Evolutionary conservation across 2,797 vertebrate genomes (phyloP), one percentile per base, ranked within the genome.

Genomic region (Pseudotriccus pelzelni): DNA sequence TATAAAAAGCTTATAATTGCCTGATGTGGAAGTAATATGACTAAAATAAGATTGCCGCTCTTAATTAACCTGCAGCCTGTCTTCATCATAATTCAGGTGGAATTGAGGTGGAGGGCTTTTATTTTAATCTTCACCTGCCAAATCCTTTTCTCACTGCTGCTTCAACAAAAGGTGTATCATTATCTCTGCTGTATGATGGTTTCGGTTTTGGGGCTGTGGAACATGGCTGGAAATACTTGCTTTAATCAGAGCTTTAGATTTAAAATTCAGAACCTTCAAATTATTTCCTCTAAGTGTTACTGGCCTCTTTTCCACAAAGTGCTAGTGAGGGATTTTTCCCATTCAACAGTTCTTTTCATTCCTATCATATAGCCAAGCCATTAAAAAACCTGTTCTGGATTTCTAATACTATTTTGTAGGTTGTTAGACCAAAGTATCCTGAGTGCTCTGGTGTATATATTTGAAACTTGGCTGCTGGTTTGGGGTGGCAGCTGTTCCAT

Each of bases 1-100:
- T 96, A 21, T 84, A 69, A 72, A 86, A 95, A 96, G 96, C 97
- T 96, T 96, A 47, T 28, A 50, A 44, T 86, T 94, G 95, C 93
- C 91, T 96, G 75, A 78, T 39, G 30, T 86, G 67, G 55, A 81
- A 91, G 41, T 76, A 90, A 94, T 93, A 10, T 49, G 52, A 80
- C 96, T 96, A 94, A 92, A 94, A 82, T 86, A 56, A 79, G 49
- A 84, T 89, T 90, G 77, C 85, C 1, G 19, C 81, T 96, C 53
- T 68, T 87, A 63, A 95, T 96, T 95, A 96, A 96, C 91, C 63
- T 79, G 79, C 69, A 90, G 34, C 62, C 81, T 92, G 66, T 70
- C 85, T 59, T 90, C 32, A 13, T 72, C 10, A 1, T 93, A 81
- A 77, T 83, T 86, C 34, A 88, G 60, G 52, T 2, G 37, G 70